These are phyloP conservation scores for Mycteria americana DNA, from an alignment of 2,797 vertebrate species.

Conservation along the genomic window DNA sequence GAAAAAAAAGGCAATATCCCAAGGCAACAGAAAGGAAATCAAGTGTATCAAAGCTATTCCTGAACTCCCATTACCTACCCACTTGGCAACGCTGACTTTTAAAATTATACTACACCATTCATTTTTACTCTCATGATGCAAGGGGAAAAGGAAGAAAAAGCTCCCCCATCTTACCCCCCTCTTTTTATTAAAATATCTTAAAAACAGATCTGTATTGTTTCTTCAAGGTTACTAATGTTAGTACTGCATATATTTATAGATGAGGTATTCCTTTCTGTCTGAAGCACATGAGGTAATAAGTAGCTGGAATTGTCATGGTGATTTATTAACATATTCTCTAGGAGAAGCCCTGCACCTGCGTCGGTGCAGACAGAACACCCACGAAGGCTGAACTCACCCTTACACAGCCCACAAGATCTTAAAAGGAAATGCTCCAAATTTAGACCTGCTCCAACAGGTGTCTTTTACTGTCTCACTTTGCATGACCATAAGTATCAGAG, in stretches of 20 bases:
- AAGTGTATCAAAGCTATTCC: constrained; percentile 38
- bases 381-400: constrained; percentile 59
- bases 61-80: constrained; percentile 16
- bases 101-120: background rate
- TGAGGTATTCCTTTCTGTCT: constrained; percentile 67
- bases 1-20: background rate
- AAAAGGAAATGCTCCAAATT: constrained; percentile 62
- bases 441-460: constrained; percentile 73
- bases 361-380: constrained; percentile 62
- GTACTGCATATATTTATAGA: constrained; percentile 51
- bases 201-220: constrained; percentile 69
- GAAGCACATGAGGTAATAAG: constrained; percentile 66
- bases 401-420: constrained; percentile 53
- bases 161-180: background rate
- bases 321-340: constrained; percentile 80
- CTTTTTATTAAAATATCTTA: constrained; percentile 47
- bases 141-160: background rate
- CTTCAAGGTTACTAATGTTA: constrained; percentile 57
- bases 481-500: constrained; percentile 68
- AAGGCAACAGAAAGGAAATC: constrained; percentile 47
- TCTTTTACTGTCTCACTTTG: constrained; percentile 63
- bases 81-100: constrained; percentile 51
- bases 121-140: constrained; percentile 2
- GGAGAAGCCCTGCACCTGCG: constrained; percentile 76
- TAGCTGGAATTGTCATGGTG: constrained; percentile 71